phyloP scores from a whole-genome alignment of 2,888 invertebrate genomes.

The Drosophila pseudotalamancana region DNA sequence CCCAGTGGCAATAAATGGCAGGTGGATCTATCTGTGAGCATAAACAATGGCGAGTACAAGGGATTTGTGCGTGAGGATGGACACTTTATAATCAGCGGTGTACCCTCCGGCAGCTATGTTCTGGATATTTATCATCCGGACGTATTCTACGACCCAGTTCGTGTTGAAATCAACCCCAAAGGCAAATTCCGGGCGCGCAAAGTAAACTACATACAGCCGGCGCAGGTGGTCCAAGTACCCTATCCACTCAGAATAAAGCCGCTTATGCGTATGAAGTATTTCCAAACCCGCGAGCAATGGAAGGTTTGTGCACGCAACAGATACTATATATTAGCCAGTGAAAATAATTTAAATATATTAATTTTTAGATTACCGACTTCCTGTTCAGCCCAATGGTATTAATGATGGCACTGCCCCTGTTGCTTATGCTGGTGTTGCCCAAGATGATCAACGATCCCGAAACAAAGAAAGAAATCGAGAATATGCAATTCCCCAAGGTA shows the following conservation, averaged over 20 bases:
- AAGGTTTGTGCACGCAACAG: constrained; percentile 84
- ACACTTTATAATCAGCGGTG: constrained; percentile 93
- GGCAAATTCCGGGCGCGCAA: constrained; percentile 98
- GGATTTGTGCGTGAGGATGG: constrained; percentile 97
- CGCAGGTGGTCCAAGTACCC: constrained; percentile 94
- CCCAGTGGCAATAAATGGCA: constrained; percentile 88
- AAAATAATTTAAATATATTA: not conserved
- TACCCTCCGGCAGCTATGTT: constrained; percentile 96
- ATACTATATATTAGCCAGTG: not conserved
- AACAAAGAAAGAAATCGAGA: constrained; percentile 97
- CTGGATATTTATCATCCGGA: constrained; percentile 96
- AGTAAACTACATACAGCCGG: constrained; percentile 96
- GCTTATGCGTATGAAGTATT: constrained; percentile 92
- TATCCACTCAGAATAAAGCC: constrained; percentile 97
- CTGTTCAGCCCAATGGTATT: constrained; percentile 98
- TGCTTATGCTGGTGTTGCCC: constrained; percentile 96
- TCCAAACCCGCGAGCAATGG: constrained; percentile 98
- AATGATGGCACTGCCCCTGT: constrained; percentile 97
- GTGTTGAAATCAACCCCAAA: constrained; percentile 98
- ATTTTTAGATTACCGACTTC: constrained; percentile 91
- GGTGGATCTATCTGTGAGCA: constrained; percentile 90
- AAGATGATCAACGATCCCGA: constrained; percentile 99
- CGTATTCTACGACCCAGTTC: constrained; percentile 94
- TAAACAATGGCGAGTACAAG: constrained; percentile 95
- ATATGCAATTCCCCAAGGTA: constrained; percentile 87